phyloP scores from a whole-genome alignment of 2,113 vertebrate genomes.

The Hippopotamus amphibius region DNA sequence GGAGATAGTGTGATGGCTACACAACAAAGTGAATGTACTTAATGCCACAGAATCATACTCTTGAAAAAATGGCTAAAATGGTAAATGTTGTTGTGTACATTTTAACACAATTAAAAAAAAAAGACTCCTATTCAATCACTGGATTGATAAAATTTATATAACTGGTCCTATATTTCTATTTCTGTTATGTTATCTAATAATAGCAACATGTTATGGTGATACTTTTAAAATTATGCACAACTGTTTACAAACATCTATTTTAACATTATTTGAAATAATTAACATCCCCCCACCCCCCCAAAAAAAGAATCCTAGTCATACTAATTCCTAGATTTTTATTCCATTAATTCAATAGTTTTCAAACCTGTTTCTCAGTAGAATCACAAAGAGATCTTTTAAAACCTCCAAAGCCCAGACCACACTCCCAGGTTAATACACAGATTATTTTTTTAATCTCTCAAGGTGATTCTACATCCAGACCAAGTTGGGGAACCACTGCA shows the following conservation, averaged over 20 bases:
- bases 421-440: not conserved
- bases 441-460: slow-evolving; percentile 6
- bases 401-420: not conserved
- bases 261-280: not conserved
- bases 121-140: not conserved
- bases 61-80: slow-evolving; percentile 14
- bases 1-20: not conserved
- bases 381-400: not conserved
- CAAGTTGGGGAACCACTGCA: not conserved
- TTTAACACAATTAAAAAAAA: not conserved
- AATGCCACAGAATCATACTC: not conserved
- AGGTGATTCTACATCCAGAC: not conserved
- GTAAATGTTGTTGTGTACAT: not conserved
- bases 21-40: slow-evolving; percentile 9
- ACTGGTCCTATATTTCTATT: not conserved
- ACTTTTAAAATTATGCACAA: not conserved
- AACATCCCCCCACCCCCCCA: fast-evolving
- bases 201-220: not conserved
- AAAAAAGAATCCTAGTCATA: not conserved
- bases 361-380: slow-evolving; percentile 6
- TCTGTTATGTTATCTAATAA: not conserved
- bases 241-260: not conserved
- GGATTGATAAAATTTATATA: not conserved
- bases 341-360: slow-evolving; percentile 21
- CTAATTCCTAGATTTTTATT: slow-evolving; percentile 57